These are phyloP conservation scores for Vollenhovia emeryi DNA, from an alignment of 1,140 invertebrate species.

Conservation along the genomic window DNA sequence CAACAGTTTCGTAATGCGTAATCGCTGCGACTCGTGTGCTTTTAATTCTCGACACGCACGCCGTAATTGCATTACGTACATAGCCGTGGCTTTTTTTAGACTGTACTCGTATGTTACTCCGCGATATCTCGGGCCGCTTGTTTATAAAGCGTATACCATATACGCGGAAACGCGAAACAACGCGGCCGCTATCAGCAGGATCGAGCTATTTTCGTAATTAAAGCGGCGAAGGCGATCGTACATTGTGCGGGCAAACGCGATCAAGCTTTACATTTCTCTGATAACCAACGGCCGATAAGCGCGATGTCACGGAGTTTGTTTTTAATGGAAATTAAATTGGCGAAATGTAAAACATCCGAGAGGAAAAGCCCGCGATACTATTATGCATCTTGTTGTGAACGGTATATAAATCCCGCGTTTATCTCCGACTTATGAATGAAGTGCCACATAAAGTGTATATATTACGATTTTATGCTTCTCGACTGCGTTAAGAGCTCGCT, in stretches of 20 bases:
- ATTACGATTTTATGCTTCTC: neutral
- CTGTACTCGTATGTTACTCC: neutral
- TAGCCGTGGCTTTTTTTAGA: neutral
- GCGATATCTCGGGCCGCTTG: neutral
- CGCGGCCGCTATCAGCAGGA: constrained; percentile 17
- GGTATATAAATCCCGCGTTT: constrained; percentile 22
- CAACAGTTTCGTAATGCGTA: constrained; percentile 4
- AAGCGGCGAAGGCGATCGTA: constrained; percentile 38
- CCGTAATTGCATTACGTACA: constrained; percentile 27
- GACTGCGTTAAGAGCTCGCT: neutral
- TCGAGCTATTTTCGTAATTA: constrained; percentile 53
- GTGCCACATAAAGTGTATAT: neutral
- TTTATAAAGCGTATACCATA: constrained; percentile 38
- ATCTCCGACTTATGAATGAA: constrained; percentile 33
- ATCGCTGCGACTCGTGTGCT: neutral
- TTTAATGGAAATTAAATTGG: constrained; percentile 47
- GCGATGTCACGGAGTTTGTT: constrained; percentile 26
- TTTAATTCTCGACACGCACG: neutral
- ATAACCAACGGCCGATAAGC: constrained; percentile 29
- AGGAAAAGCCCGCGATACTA: neutral
- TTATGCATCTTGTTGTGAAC: neutral
- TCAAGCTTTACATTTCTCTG: constrained; percentile 34
- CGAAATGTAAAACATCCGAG: neutral
- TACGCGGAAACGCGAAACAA: constrained; percentile 32
- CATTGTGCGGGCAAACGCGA: neutral